Evolutionary conservation across 1,140 invertebrate genomes (phyloP), one percentile per base, ranked within the genome.

Genomic region (Coboldia fuscipes): DNA sequence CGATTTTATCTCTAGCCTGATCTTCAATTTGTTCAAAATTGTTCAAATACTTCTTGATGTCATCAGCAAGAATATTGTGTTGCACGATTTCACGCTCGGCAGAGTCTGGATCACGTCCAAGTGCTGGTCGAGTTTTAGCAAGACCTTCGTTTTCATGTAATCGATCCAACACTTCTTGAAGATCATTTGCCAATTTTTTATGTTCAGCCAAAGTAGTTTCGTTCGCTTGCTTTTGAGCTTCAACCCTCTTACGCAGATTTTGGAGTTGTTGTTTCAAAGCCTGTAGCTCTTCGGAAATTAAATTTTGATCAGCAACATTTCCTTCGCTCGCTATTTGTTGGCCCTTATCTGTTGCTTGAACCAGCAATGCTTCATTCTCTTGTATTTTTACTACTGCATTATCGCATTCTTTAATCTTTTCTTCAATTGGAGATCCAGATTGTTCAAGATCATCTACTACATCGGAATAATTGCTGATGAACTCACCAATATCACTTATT

Each of bases 301-400:
- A 73, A 46, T 90, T 88, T 39, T 77, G 68, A 46, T 92, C 85
- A 13, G 75, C 74, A 0, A 75, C 71, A 9, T 80, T 75, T 23
- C 84, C 81, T 57, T 93, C 88, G 1, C 73, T 70, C 7, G 80
- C 79, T 17, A 94, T 89, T 50, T 85, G 80, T 47, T 85, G 79
- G 1, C 84, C 88, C 57, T 90, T 92, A 44, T 93, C 86, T 15
- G 72, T 75, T 1, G 86, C 83, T 15, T 76, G 72, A 1, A 80
- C 76, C 7, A 92, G 52, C 8, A 76, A 61, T n/a, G 80, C 84
- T 50, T 93, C 85, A 50, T 78, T 84, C 46, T 83, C 77, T 56
- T 85, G 80, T 29, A 85, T 84, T 46, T 82, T 82, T 0, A 69
- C 47, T 40, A 83, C 81, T 0, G 79, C 71, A 42, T 85, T 77